Evolutionary conservation across 2,888 invertebrate genomes (phyloP).

Genomic region (Noctua fimbriata): DNA sequence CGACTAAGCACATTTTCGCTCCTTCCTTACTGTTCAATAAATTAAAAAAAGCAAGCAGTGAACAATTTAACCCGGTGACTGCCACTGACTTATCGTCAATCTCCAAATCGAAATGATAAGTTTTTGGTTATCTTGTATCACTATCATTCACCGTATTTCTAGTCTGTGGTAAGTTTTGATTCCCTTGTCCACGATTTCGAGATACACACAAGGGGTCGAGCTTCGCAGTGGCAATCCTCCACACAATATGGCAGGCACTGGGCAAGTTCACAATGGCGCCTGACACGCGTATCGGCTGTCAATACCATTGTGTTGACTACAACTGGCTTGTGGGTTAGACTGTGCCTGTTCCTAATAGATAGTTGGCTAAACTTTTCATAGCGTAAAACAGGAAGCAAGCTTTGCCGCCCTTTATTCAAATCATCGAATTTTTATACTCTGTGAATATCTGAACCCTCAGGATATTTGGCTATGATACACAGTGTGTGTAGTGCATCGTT

Average conservation of each 20-base stretch:
- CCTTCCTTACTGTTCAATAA: not conserved
- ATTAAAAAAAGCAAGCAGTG: no score
- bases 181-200: slow-evolving; percentile 28
- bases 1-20: not conserved
- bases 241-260: slow-evolving; percentile 51
- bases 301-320: slow-evolving; percentile 61
- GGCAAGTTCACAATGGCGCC: slow-evolving; percentile 63
- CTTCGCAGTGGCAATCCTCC: slow-evolving; percentile 57
- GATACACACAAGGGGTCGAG: slow-evolving; percentile 44
- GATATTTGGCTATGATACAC: not conserved
- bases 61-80: not conserved
- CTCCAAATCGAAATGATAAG: not conserved
- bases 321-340: slow-evolving; percentile 41
- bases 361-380: slow-evolving; percentile 15
- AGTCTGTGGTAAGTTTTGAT: not conserved
- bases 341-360: not conserved
- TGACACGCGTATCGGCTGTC: slow-evolving; percentile 60
- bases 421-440: not conserved
- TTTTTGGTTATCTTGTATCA: not conserved
- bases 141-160: not conserved
- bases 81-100: not conserved
- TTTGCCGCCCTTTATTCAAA: not conserved
- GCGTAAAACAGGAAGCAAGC: not conserved
- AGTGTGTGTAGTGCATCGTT: no score
- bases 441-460: not conserved